These are phyloP conservation scores for Ispidina picta DNA, from an alignment of 2,797 vertebrate species.

Conservation along the genomic window DNA sequence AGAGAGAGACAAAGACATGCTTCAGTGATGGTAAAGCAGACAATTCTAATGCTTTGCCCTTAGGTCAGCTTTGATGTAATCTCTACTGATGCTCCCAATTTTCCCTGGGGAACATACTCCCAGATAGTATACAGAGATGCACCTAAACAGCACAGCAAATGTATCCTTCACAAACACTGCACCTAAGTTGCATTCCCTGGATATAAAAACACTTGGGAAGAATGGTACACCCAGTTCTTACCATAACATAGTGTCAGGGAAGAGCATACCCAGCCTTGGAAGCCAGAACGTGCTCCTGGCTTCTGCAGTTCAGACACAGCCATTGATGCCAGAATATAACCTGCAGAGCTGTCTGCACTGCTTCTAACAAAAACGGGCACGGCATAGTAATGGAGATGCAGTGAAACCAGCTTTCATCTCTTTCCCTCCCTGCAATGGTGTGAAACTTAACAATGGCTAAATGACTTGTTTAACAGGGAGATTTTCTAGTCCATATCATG, in stretches of 20 bases:
- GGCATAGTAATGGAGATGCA: neutral
- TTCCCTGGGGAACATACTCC: neutral
- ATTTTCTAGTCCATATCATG: neutral
- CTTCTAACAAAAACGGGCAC: neutral
- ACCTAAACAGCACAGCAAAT: neutral
- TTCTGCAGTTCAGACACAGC: neutral
- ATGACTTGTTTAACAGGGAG: neutral
- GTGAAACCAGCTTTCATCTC: neutral
- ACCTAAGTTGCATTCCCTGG: neutral
- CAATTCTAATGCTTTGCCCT: neutral
- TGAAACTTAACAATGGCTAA: neutral
- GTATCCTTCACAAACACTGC: neutral
- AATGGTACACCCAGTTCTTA: neutral
- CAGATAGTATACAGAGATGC: accelerated
- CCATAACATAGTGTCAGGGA: neutral
- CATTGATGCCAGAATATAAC: neutral
- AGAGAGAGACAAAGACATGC: neutral
- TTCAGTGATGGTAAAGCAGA: neutral
- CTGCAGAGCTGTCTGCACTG: neutral
- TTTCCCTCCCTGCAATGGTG: neutral
- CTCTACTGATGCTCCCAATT: neutral
- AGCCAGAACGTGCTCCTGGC: neutral
- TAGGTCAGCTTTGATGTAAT: neutral
- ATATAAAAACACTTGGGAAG: neutral
- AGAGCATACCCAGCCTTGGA: accelerated